phyloP scores from a whole-genome alignment of 53 echinoderm and acorn worm species.

The Luidia sarsii region DNA sequence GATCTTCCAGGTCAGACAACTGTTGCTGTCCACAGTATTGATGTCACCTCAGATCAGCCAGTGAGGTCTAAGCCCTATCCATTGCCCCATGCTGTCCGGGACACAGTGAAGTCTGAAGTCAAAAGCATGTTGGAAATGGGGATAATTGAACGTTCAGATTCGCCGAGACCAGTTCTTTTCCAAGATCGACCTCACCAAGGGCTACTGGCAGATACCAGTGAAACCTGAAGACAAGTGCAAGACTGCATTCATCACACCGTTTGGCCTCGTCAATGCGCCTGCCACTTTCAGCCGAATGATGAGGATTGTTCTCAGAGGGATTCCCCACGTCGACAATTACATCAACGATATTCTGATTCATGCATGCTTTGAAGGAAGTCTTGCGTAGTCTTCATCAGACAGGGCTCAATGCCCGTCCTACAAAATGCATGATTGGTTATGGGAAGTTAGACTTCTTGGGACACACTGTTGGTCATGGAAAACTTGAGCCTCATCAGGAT shows the following conservation, averaged over 20 bases:
- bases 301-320: constrained; percentile 32
- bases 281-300: constrained; percentile 56
- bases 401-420: neutral
- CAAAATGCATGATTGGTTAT: neutral
- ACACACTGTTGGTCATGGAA: neutral
- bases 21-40: neutral
- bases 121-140: constrained; percentile 3
- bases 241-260: constrained; percentile 53
- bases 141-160: constrained; percentile 18
- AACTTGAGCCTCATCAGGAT: neutral
- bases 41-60: neutral
- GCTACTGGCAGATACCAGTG: constrained; percentile 49
- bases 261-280: constrained; percentile 53
- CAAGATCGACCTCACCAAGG: constrained; percentile 32
- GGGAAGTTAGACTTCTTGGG: neutral
- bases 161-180: constrained; percentile 32
- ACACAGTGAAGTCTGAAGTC: neutral
- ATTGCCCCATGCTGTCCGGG: constrained; percentile 1
- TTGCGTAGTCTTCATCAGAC: constrained; percentile 29
- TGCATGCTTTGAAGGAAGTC: constrained; percentile 38
- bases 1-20: constrained; percentile 8
- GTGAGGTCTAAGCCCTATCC: constrained; percentile 31
- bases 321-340: constrained; percentile 51
- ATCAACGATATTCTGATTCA: constrained; percentile 71
- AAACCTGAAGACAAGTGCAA: neutral